Percentiles rank a stretch among this genome's conserved stretches.
These are phyloP conservation scores for Ianthella basta DNA, from an alignment of 37 sponge, comb jelly and placozoan genomes.

Conservation along the genomic window DNA sequence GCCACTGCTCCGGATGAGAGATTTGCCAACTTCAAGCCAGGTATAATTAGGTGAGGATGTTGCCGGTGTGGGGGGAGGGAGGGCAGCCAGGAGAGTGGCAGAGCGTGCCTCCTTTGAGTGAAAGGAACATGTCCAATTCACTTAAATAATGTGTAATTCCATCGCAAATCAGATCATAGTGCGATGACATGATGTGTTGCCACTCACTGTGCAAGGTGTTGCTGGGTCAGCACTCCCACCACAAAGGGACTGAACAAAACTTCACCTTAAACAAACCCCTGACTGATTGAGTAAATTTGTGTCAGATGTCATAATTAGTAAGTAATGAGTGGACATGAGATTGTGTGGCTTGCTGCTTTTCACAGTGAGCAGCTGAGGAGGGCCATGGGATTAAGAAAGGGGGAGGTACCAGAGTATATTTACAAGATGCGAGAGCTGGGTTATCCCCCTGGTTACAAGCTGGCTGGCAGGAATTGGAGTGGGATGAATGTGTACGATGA, in stretches of 20 bases:
- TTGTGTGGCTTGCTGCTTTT: background rate
- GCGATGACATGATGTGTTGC: too few relatives aligned
- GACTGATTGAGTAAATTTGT: too few relatives aligned
- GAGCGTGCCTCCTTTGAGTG: background rate
- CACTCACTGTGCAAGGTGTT: too few relatives aligned
- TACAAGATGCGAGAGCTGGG: conserved; percentile 65
- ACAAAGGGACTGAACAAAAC: too few relatives aligned
- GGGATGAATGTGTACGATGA: conserved; percentile 43
- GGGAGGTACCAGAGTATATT: conserved; percentile 60
- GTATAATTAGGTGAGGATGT: conserved; percentile 43
- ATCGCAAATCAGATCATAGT: too few relatives aligned
- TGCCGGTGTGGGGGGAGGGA: too few relatives aligned
- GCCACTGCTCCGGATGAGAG: conserved; percentile 25
- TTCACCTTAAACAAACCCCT: too few relatives aligned
- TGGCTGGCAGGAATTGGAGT: conserved; percentile 23
- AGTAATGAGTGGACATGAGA: background rate
- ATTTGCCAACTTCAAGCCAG: conserved; percentile 62
- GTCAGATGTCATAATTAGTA: background rate
- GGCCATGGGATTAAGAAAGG: conserved; percentile 56
- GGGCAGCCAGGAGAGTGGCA: background rate
- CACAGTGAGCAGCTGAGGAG: conserved; percentile 63
- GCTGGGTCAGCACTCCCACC: too few relatives aligned
- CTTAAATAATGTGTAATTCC: too few relatives aligned
- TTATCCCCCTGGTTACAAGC: conserved; percentile 74
- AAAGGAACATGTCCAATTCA: background rate